Conservation (phyloP, 2,797 vertebrate genomes). For the Mormyrops attenuatus region DNA sequence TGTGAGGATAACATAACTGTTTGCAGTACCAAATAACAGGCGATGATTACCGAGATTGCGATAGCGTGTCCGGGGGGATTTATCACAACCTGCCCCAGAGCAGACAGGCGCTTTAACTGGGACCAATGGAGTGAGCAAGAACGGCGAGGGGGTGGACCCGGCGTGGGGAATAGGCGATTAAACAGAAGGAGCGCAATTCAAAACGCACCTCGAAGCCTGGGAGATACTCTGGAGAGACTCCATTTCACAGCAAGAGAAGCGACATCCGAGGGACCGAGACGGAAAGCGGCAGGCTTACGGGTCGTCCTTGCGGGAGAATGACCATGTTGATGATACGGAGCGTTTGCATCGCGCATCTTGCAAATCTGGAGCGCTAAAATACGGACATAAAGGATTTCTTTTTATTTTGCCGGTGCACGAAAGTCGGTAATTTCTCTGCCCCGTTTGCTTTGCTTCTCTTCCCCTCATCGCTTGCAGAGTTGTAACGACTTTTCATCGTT, state of each 20-base stretch:
- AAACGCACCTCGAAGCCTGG: constrained; percentile 57
- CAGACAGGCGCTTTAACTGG: constrained; percentile 25
- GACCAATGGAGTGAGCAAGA: constrained; percentile 51
- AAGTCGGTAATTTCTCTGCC: neutral
- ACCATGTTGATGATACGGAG: constrained; percentile 21
- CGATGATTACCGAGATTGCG: constrained; percentile 15
- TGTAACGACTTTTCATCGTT: neutral
- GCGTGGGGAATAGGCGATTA: constrained; percentile 59
- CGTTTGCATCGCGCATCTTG: constrained; percentile 33
- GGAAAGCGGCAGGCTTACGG: constrained; percentile 25
- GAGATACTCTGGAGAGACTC: constrained; percentile 29
- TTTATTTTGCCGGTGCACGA: neutral
- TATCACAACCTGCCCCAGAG: constrained; percentile 16
- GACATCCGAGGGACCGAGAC: constrained; percentile 38
- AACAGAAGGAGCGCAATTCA: constrained; percentile 82
- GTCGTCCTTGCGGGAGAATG: neutral
- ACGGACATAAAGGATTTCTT: constrained; percentile 16
- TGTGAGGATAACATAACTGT: constrained; percentile 15
- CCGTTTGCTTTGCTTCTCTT: neutral
- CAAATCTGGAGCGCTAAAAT: constrained; percentile 7
- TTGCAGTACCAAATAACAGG: constrained; percentile 22
- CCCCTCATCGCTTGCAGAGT: neutral
- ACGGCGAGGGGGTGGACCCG: constrained; percentile 41
- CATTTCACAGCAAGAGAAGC: constrained; percentile 31
- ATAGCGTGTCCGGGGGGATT: constrained; percentile 21